phyloP scores from a whole-genome alignment of 1,140 invertebrate genomes.

The Anoplolepis gracilipes region DNA sequence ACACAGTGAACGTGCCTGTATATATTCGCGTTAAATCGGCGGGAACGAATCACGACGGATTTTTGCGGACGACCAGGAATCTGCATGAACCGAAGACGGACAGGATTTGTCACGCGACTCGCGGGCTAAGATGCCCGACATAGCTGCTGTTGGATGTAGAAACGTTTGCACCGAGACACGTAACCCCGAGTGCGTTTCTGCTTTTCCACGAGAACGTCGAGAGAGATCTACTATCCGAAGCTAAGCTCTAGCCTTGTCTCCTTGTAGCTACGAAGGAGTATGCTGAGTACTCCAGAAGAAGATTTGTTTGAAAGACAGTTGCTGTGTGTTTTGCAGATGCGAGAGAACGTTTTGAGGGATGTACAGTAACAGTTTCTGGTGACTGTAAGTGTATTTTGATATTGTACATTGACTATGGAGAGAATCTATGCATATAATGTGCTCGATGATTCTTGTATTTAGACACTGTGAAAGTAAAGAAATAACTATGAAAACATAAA shows the following conservation, averaged over 20 bases:
- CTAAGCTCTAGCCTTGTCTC: neutral
- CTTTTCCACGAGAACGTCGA: conserved; percentile 61
- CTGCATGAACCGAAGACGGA: conserved; percentile 11
- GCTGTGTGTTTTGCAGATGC: neutral
- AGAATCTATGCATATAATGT: neutral
- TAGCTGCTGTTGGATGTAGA: conserved; percentile 53
- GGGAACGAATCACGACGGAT: neutral
- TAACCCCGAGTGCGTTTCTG: conserved; percentile 53
- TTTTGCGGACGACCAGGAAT: conserved; percentile 31
- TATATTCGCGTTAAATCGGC: conserved; percentile 57
- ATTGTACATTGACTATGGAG: neutral
- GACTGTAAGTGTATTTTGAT: neutral
- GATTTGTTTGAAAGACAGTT: conserved; percentile 5
- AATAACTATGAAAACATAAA: neutral
- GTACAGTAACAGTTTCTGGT: conserved; percentile 7
- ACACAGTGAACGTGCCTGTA: conserved; percentile 24
- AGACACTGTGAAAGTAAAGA: neutral
- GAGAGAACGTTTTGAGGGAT: conserved; percentile 31
- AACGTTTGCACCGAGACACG: conserved; percentile 65
- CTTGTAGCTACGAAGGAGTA: neutral
- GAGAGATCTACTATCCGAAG: neutral
- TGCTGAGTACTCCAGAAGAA: conserved; percentile 41
- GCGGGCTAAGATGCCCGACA: conserved; percentile 74
- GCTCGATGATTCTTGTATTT: neutral
- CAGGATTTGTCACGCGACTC: conserved; percentile 52